Base-by-base conservation (phyloP, 1,140 invertebrate genomes). In the Drosophila varians region DNA sequence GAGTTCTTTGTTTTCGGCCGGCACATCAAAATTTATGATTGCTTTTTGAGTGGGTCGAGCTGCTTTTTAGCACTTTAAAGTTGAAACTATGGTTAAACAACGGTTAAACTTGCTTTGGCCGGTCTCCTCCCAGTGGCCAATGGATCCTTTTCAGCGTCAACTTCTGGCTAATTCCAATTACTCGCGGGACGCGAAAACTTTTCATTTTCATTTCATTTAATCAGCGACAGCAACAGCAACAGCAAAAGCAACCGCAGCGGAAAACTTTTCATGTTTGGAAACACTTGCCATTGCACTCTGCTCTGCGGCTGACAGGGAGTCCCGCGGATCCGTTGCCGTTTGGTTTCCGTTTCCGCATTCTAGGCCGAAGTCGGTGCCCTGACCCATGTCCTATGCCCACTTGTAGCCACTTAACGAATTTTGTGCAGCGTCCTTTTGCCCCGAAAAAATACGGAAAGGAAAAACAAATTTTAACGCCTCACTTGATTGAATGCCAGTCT, bases 321-420 rank as follows among this genome's bases (percentile, higher is more conserved):
- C 34, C 21, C 16, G n/a, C 19, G 46, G n/a, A 31, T 34, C 14
- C 4, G 42, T 0, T 16, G 36, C 12, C 12, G 36, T 8, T 38
- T 14, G n/a, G 12, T 36, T 36, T 47, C 4, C 18, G 8, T 7
- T 16, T 14, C 21, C 61, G 2, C 34, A 9, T 47, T 8, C 23
- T 6, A 28, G 9, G 11, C 28, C 9, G 11, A 11, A 31, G 28
- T 11, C 3, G 28, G 9, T 4, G 28, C 9, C 9, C 9, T 21
- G 31, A 40, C 28, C 46, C 56, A 46, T 54, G 73, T 53, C 48
- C 73, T 54, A 40, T 53, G 75, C 54, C 77, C 65, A 82, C 60
- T 60, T 76, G 60, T 73, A 55, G 77, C 60, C 77, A 82, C 68
- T 82, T 73, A 77, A 64, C 68, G 72, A 77, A 77, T 73, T 80